Evolutionary conservation across 2,113 vertebrate genomes (phyloP), one percentile per base, ranked within the genome.

Genomic region (Hypomesus transpacificus): DNA sequence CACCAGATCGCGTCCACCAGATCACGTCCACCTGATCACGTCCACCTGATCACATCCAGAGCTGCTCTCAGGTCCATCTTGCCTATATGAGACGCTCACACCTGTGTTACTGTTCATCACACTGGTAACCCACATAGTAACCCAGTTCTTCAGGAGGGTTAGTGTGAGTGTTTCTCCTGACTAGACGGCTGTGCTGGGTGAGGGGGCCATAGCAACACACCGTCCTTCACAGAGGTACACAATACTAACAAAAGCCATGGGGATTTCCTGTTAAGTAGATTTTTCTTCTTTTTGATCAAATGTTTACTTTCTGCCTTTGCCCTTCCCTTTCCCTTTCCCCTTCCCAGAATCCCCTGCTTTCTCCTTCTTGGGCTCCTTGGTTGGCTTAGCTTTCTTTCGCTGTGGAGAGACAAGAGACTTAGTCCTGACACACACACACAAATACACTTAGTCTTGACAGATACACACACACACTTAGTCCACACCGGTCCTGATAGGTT

Each of bases 301-400:
- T 0, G 9, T 20, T 92, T 82, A 92, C 84, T 92, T 98, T 80
- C 80, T 94, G 17, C 83, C 88, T 70, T 86, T 90, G 0, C 86
- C 89, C 58, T 93, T 96, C 2, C 93, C 92, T 77, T 93, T 96
- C 2, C 93, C 92, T 77, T 95, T 95, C 39, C 92, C 92, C 78
- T 94, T 95, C 51, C 89, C 93, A 74, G 88, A 89, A 76, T 92
- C 91, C 53, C 91, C 92, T 0, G 84, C 91, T 50, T 92, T 95
- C 82, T 91, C 92, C 80, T 87, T 87, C 78, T 93, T 95, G 68
- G 90, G 53, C 57, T 86, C 79, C 86, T 94, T 98, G 75, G 90
- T 88, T 74, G 89, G 68, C 89, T 94, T 97, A 0, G 58, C 75
- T 80, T 94, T 98, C 90, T 95, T 98, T 84, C 95, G 93, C 93